Conservation (phyloP, 2,113 vertebrate species). For the Tauraco erythrolophus region DNA sequence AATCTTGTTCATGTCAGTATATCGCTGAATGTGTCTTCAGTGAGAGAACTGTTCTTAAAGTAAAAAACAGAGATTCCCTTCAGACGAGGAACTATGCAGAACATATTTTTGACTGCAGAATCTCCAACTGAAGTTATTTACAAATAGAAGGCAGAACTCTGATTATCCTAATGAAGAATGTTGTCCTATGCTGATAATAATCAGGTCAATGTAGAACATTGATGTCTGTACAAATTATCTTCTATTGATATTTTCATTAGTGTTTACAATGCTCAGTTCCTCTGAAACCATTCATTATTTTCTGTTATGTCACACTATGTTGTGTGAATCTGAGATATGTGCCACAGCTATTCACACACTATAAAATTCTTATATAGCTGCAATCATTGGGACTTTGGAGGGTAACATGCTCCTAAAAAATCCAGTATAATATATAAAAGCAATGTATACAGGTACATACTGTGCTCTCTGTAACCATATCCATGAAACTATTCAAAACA, state of each 20-base stretch:
- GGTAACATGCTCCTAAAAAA: background rate
- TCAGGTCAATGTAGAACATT: background rate
- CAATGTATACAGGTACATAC: background rate
- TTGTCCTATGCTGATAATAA: background rate
- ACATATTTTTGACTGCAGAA: background rate
- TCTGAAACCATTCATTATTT: background rate
- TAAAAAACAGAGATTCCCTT: background rate
- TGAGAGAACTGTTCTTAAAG: background rate
- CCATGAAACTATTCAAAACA: background rate
- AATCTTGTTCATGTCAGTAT: fast-evolving
- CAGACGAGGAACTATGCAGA: background rate
- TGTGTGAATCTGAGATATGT: background rate
- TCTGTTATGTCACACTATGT: background rate
- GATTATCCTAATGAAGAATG: background rate
- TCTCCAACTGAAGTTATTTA: background rate
- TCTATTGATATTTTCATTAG: background rate
- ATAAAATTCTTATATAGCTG: background rate
- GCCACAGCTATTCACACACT: background rate
- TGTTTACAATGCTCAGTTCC: background rate
- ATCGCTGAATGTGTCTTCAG: background rate
- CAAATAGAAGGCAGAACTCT: background rate
- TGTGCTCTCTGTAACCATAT: background rate
- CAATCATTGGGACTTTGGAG: background rate
- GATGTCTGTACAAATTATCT: background rate
- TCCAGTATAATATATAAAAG: background rate